Conservation (phyloP, 2,113 vertebrate genomes). For the Lonchura striata region DNA sequence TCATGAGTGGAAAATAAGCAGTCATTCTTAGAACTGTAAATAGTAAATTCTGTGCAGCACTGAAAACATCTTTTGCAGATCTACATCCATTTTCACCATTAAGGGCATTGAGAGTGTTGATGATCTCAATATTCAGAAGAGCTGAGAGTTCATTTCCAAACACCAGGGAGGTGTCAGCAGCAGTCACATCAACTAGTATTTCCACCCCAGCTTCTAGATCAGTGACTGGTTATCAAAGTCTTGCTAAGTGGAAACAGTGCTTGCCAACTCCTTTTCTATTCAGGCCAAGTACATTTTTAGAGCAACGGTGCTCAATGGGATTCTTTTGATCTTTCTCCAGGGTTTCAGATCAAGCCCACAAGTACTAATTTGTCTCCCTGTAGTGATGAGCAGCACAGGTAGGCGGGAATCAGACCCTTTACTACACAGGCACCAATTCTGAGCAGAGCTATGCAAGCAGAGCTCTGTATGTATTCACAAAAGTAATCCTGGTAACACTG, state of each 20-base stretch:
- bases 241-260: not conserved
- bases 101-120: not conserved
- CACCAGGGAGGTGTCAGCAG: not conserved
- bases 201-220: not conserved
- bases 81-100: not conserved
- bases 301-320: not conserved
- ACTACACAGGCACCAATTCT: not conserved
- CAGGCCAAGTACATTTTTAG: not conserved
- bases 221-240: not conserved
- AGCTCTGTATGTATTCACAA: not conserved
- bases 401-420: not conserved
- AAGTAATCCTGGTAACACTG: not conserved
- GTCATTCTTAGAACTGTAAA: not conserved
- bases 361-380: not conserved
- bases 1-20: not conserved
- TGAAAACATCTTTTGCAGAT: not conserved
- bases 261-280: not conserved
- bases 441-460: not conserved
- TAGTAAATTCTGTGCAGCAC: not conserved
- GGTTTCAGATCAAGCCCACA: not conserved
- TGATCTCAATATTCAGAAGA: not conserved
- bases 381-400: not conserved
- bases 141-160: not conserved
- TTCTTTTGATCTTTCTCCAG: not conserved
- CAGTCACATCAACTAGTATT: not conserved